Evolutionary conservation across 2,797 vertebrate species (phyloP), one percentile per base, ranked within the genome.

Genomic region (Cirrhinus mrigala): DNA sequence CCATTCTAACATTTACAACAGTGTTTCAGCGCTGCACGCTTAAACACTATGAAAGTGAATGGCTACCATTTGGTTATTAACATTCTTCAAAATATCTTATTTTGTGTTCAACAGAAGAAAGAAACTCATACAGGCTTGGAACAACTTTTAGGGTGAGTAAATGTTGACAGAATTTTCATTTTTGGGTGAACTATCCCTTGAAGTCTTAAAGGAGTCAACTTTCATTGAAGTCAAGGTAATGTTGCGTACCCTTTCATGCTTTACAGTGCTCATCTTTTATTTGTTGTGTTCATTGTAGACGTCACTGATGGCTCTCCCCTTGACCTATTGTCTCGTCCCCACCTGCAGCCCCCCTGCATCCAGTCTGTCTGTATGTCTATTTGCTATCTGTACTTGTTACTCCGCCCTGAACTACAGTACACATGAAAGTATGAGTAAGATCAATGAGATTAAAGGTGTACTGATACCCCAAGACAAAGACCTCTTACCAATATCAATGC

Each of bases 401-500:
- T 69, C 82, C 82, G 74, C 77, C 86, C 73, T 54, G 44, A 62
- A 77, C 60, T 58, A 73, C 33, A 37, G 33, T 37, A 37, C 74
- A 66, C n/a, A 37, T 75, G 81, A 66, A 74, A 27, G 50, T 24
- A 8, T 9, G 81, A 40, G 29, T 62, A n/a, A 27, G 37, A 60
- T 60, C 76, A 44, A 20, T 46, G 56, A 50, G 6, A 27, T 54
- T 9, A 50, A 33, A 58, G 52, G 60, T 24, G 22, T n/a, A 54
- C 10, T 5, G n/a, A 29, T 20, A 48, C 14, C 44, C 54, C 33
- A 12, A 37, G n/a, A 64, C 58, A 69, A 50, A 70, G 48, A 60
- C 81, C 82, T 85, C 95, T 96, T 92, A 99, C 98, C 98, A 11
- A 99, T 99, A 90, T 99, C 98, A 82, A 99, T 97, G 93, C 98